These are phyloP conservation scores for Zaprionus capensis DNA, from an alignment of 1,140 invertebrate genomes.

Conservation along the genomic window DNA sequence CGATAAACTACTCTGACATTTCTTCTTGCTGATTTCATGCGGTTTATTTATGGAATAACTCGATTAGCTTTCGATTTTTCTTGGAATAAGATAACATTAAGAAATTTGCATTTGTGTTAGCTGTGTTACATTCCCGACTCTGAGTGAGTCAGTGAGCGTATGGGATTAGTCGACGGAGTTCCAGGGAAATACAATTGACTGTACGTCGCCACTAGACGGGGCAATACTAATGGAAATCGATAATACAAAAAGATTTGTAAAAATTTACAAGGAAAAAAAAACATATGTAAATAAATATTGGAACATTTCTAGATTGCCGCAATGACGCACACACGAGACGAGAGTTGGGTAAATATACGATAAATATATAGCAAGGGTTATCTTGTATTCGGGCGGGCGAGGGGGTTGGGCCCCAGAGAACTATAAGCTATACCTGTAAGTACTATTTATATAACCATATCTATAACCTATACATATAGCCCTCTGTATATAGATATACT, in stretches of 20 bases:
- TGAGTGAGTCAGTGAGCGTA: constrained; percentile 26
- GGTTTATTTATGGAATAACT: constrained; percentile 14
- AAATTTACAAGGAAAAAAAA: constrained; percentile 45
- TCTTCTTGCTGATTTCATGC: constrained; percentile 10
- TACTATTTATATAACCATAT: constrained; percentile 10
- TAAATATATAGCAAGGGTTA: constrained; percentile 1
- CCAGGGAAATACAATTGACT: constrained; percentile 36
- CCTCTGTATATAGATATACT: constrained; percentile 12
- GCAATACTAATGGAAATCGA: constrained; percentile 1
- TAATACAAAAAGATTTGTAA: constrained; percentile 22
- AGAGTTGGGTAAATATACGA: constrained; percentile 3
- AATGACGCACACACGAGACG: constrained; percentile 36
- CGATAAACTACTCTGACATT: constrained; percentile 38
- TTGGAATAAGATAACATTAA: constrained; percentile 33
- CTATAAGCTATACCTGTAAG: not conserved
- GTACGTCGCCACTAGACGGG: not conserved
- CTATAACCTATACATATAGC: not conserved
- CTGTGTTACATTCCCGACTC: constrained; percentile 12
- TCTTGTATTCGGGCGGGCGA: not conserved
- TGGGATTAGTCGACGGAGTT: constrained; percentile 2
- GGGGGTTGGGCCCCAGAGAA: not conserved
- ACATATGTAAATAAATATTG: constrained; percentile 38
- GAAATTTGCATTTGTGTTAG: constrained; percentile 21
- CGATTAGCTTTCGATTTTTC: constrained; percentile 29
- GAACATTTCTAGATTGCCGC: constrained; percentile 24